Conservation (phyloP, 2,797 vertebrate species). For the Poeciliopsis infans region DNA sequence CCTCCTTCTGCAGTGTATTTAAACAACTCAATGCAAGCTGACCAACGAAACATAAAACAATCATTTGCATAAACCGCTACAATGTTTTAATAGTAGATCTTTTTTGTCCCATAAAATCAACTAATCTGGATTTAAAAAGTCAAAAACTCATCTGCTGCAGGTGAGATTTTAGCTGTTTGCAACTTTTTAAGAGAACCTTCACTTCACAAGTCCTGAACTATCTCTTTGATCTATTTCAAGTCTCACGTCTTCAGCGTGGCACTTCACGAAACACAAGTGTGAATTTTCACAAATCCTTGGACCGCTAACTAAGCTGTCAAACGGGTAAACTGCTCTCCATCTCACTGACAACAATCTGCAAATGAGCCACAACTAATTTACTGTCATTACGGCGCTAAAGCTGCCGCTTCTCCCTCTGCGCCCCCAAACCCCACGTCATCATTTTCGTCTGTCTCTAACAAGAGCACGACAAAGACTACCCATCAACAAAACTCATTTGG, state of each 20-base stretch:
- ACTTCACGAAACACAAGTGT: constrained; percentile 76
- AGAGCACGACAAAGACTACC: constrained; percentile 50
- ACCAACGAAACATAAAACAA: not conserved
- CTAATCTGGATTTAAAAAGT: not conserved
- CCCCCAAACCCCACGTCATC: not conserved
- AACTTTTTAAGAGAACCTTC: not conserved
- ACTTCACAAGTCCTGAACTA: not conserved
- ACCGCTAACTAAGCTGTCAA: constrained; percentile 86
- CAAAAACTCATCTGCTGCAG: not conserved
- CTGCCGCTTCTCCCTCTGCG: constrained; percentile 44
- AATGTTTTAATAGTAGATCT: not conserved
- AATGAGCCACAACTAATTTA: constrained; percentile 79
- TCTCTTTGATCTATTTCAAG: constrained; percentile 44
- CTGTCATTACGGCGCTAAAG: constrained; percentile 74
- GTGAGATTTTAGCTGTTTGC: not conserved
- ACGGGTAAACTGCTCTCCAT: constrained; percentile 71
- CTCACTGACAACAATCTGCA: constrained; percentile 79
- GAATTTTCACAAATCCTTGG: constrained; percentile 82
- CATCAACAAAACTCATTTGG: constrained; percentile 61
- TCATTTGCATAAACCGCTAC: not conserved
- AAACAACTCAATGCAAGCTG: not conserved
- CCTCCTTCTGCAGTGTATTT: not conserved
- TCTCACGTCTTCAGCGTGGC: constrained; percentile 57
- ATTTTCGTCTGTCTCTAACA: constrained; percentile 52
- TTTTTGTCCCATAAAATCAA: not conserved